Base-by-base conservation (phyloP, 2,888 invertebrate species). In the Drosophila limbata region DNA sequence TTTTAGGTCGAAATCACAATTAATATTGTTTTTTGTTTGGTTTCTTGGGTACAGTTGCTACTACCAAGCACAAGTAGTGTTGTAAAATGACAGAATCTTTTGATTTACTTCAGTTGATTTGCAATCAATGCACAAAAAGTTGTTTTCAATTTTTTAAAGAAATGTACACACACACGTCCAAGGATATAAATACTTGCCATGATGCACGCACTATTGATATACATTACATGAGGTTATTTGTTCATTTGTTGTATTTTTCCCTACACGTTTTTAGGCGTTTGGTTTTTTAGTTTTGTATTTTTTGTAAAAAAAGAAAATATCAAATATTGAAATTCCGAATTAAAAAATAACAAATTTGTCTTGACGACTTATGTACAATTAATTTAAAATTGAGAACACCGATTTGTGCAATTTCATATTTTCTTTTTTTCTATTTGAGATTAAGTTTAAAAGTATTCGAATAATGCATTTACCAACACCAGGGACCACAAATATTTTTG, bases 371-470 rank as follows among this genome's bases (percentile, higher is more conserved):
- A 89, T 91, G 91, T 91, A 91, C 91, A 91, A 68, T 84, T 85
- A 84, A 88, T 85, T 88, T 84, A 73, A 90, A 91, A 91, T 91
- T 92, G 92, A 92, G 90, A 91, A 92, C 88, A 92, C 92, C 92
- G 82, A 87, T 92, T 92, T 92, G 91, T 92, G 92, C 92, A 92
- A 91, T 88, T 90, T 84, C 88, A 90, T 89, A 90, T 89, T 89
- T 89, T 89, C 86, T 90, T 89, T 88, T 90, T 31, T 50, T n/a
- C 3, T 56, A 56, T 47, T 48, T 42, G 0, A n/a, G 40, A 37
- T 25, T 59, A 51, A 42, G 44, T 31, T 25, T 59, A 51, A 42
- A 40, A 47, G 21, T 10, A 57, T 28, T 50, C 39, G 52, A 48
- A 67, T 33, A 60, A 68, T 60, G 53, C 28, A 44, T 77, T 64